These are phyloP conservation scores for Syngnathus typhle DNA, from an alignment of 2,113 vertebrate genomes.

Conservation along the genomic window DNA sequence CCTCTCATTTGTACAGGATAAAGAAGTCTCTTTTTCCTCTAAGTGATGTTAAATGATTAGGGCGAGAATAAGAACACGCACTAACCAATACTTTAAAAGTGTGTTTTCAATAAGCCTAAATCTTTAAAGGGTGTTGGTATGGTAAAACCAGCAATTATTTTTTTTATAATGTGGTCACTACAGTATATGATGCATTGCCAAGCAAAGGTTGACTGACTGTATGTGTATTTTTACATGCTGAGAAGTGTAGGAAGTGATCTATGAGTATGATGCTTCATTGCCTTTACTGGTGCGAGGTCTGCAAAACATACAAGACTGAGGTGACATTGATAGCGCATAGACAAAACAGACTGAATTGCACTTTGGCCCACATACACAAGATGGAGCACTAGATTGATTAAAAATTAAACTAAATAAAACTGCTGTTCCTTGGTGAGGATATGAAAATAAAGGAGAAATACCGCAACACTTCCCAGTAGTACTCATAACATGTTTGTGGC, in stretches of 20 bases:
- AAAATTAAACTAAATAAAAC: not conserved
- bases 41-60: too few species aligned
- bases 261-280: not conserved
- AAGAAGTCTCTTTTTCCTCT: too few species aligned
- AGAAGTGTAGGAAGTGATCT: not conserved
- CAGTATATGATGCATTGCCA: too few species aligned
- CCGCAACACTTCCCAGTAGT: too few species aligned
- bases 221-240: not conserved
- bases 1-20: too few species aligned
- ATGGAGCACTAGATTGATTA: not conserved
- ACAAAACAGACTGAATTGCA: not conserved
- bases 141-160: too few species aligned
- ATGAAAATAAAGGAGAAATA: not conserved
- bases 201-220: not conserved
- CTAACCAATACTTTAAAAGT: too few species aligned
- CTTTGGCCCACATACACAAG: not conserved
- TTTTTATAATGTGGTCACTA: too few species aligned
- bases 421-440: conserved; percentile 6
- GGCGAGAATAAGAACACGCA: too few species aligned
- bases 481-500: not conserved
- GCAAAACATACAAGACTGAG: not conserved
- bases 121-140: too few species aligned
- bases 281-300: not conserved
- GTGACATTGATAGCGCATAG: not conserved
- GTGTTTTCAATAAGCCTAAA: too few species aligned